Evolutionary conservation across 2,888 invertebrate species (phyloP).

Genomic region (Cremastinae sp.): DNA sequence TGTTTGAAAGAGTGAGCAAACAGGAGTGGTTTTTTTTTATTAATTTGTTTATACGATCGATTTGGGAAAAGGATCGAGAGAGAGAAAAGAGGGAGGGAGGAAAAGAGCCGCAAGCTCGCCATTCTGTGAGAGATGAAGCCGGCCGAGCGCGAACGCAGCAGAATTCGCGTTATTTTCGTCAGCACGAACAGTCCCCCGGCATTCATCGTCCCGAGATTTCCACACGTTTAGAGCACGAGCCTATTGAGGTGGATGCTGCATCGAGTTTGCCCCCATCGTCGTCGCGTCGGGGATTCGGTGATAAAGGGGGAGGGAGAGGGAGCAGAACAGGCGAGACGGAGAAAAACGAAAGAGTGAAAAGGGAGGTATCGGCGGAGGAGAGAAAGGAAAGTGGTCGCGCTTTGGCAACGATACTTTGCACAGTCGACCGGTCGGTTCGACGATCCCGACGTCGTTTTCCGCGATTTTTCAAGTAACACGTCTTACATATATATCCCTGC

Average conservation of each 20-base stretch:
- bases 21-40: too few relatives aligned
- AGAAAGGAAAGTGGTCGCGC: conserved; percentile 51
- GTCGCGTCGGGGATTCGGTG: conserved; percentile 53
- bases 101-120: conserved; percentile 63
- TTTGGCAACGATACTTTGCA: conserved; percentile 62
- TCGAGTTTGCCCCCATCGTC: conserved; percentile 64
- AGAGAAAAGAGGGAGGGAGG: conserved; percentile 41
- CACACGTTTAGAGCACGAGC: conserved; percentile 41
- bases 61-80: conserved; percentile 50
- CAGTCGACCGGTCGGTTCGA: conserved; percentile 64
- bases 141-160: conserved; percentile 69
- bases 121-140: conserved; percentile 60
- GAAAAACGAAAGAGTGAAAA: conserved; percentile 47
- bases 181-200: conserved; percentile 76
- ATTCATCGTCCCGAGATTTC: conserved; percentile 56
- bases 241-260: conserved; percentile 63
- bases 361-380: conserved; percentile 39
- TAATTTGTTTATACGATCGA: too few relatives aligned
- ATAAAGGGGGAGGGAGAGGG: conserved; percentile 12
- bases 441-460: conserved; percentile 65
- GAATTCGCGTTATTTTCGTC: conserved; percentile 80
- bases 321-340: conserved; percentile 15
- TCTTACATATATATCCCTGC: conserved; percentile 5
- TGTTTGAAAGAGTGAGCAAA: too few relatives aligned
- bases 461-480: conserved; percentile 24